These are phyloP conservation scores for Metacarcinus magister DNA, from an alignment of 2,888 invertebrate genomes.

Conservation along the genomic window DNA sequence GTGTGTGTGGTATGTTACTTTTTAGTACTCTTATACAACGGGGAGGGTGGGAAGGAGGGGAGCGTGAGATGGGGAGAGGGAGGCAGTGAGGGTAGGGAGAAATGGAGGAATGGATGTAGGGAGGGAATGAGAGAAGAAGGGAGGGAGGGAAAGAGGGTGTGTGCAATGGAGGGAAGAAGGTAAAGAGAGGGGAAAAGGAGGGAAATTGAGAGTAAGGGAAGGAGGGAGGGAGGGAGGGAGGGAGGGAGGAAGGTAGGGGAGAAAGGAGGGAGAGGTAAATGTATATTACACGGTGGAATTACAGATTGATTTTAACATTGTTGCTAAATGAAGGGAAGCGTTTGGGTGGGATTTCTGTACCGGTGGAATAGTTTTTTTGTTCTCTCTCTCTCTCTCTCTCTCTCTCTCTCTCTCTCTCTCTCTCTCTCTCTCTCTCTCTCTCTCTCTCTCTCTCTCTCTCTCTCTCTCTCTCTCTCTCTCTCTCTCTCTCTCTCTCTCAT, in stretches of 20 bases:
- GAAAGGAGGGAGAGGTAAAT: not conserved
- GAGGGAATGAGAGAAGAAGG: too few species aligned
- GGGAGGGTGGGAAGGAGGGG: too few species aligned
- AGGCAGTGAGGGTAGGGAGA: not conserved
- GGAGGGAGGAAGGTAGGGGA: not conserved
- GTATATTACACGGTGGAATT: not conserved
- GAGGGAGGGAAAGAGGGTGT: too few species aligned
- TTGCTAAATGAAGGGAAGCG: not conserved
- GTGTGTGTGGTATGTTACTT: not conserved
- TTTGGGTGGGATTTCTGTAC: not conserved
- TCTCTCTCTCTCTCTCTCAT: too few species aligned
- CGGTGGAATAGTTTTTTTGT: not conserved
- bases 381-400: not conserved
- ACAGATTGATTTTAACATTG: conserved; percentile 3
- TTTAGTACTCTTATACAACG: not conserved
- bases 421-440: too few species aligned
- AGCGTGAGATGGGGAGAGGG: not conserved
- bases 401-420: not conserved
- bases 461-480: too few species aligned
- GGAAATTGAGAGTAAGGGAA: too few species aligned
- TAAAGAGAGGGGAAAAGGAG: too few species aligned
- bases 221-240: not conserved
- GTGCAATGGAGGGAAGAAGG: too few species aligned
- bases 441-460: too few species aligned
- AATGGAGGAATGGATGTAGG: too few species aligned